Conservation (phyloP, 2,888 invertebrate genomes). For the Mylabris sibirica region DNA sequence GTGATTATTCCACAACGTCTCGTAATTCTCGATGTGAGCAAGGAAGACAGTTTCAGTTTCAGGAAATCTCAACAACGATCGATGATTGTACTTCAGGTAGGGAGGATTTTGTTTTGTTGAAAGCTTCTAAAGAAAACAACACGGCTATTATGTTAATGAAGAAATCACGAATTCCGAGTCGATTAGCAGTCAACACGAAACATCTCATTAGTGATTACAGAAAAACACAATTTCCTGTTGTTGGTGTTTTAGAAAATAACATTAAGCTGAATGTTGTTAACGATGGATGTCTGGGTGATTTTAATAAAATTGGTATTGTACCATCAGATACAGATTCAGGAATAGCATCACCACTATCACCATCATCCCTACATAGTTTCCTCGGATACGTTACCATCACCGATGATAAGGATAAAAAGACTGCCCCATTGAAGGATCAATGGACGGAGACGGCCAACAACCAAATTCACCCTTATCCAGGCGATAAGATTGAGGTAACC, state of each 20-base stretch:
- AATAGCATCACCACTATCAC: conserved; percentile 60
- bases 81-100: conserved; percentile 14
- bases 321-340: conserved; percentile 61
- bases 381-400: conserved; percentile 43
- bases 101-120: not conserved
- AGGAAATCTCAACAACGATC: conserved; percentile 18
- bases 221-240: conserved; percentile 6
- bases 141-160: not conserved
- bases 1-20: conserved; percentile 14
- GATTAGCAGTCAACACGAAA: conserved; percentile 13
- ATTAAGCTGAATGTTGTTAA: not conserved
- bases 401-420: conserved; percentile 44
- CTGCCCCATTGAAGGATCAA: conserved; percentile 36
- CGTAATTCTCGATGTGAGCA: conserved; percentile 18
- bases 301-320: conserved; percentile 52
- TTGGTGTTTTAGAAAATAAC: not conserved
- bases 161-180: conserved; percentile 20
- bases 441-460: conserved; percentile 42
- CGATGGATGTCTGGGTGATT: conserved; percentile 18
- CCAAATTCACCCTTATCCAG: conserved; percentile 53
- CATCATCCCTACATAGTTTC: conserved; percentile 55
- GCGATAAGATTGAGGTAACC: conserved; percentile 54
- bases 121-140: not conserved
- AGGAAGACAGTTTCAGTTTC: conserved; percentile 18
- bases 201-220: conserved; percentile 10